Conservation (phyloP, 2,888 invertebrate genomes). For the Tetragonisca angustula region DNA sequence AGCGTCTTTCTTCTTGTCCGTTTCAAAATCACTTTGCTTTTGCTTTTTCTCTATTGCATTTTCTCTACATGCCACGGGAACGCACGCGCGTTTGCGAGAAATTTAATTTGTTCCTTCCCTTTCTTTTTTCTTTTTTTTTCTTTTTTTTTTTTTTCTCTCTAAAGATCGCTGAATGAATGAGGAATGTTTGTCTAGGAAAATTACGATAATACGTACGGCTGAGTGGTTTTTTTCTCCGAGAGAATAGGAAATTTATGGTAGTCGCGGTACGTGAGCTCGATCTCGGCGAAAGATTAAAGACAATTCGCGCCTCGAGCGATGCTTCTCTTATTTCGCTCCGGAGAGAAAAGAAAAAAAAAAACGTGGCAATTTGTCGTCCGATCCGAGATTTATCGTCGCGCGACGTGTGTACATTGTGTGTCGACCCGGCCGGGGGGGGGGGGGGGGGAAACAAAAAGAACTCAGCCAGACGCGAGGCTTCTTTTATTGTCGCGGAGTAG, state of each 20-base stretch:
- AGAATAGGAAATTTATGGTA: slow-evolving; percentile 31
- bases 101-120: slow-evolving; percentile 13
- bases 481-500: background rate
- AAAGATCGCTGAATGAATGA: too few relatives aligned
- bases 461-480: background rate
- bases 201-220: slow-evolving; percentile 35
- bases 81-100: background rate
- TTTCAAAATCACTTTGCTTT: background rate
- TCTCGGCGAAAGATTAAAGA: slow-evolving; percentile 36
- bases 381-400: slow-evolving; percentile 29
- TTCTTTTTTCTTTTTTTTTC: too few relatives aligned
- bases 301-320: slow-evolving; percentile 4
- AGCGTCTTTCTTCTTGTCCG: background rate
- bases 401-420: slow-evolving; percentile 13
- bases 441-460: background rate
- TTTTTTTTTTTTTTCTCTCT: too few relatives aligned
- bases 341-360: background rate
- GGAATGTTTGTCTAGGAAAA: slow-evolving; percentile 42
- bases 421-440: background rate
- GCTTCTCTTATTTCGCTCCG: background rate
- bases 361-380: slow-evolving; percentile 34
- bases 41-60: background rate
- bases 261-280: slow-evolving; percentile 35
- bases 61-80: background rate
- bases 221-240: background rate